Percentiles rank a stretch among this genome's conserved stretches.
phyloP scores from a whole-genome alignment of 2,888 invertebrate species.

The Ecdyonurus torrentis region DNA sequence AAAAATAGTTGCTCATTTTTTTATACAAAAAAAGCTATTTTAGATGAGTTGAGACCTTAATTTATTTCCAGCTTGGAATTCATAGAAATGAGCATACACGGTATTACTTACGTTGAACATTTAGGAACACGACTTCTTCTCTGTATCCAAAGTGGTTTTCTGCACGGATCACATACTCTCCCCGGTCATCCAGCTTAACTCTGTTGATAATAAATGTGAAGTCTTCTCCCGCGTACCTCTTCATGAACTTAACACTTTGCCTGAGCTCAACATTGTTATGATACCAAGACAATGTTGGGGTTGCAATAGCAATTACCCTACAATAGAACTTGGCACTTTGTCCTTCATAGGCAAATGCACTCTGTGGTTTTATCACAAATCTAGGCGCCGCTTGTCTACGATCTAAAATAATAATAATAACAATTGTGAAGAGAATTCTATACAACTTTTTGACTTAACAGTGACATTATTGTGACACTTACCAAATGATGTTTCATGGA shows the following conservation, averaged over 20 bases:
- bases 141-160: conserved; percentile 92
- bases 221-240: conserved; percentile 88
- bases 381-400: conserved; percentile 94
- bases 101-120: conserved; percentile 68
- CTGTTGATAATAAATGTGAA: conserved; percentile 97
- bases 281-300: conserved; percentile 92
- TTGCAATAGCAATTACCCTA: conserved; percentile 84
- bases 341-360: conserved; percentile 92
- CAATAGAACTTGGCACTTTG: conserved; percentile 96
- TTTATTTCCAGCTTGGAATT: too few species aligned
- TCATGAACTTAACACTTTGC: conserved; percentile 99
- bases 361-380: conserved; percentile 93
- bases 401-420: conserved; percentile 36
- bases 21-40: neutral
- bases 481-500: conserved; percentile 91
- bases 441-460: too few species aligned
- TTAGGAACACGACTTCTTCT: conserved; percentile 92
- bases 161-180: conserved; percentile 91
- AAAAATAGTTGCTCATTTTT: neutral
- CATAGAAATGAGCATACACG: too few species aligned
- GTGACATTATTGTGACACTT: conserved; percentile 23
- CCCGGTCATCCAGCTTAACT: conserved; percentile 85
- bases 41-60: too few species aligned
- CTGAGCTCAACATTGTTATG: conserved; percentile 82
- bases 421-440: neutral